Conservation (phyloP, 2,113 vertebrate genomes). For the Podarcis muralis region DNA sequence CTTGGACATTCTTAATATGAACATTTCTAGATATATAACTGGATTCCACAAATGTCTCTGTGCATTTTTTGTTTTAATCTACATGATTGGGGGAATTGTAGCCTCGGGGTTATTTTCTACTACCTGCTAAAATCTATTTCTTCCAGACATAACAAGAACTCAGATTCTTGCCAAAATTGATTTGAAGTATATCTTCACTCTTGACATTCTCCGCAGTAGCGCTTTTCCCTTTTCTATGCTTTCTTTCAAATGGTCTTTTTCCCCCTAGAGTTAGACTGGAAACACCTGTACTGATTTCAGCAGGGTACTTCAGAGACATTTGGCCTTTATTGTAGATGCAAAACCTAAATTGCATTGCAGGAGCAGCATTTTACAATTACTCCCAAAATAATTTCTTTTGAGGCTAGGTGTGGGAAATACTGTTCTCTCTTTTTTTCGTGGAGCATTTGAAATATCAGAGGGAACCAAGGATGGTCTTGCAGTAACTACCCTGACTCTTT, state of each 20-base stretch:
- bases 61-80: neutral
- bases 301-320: constrained; percentile 62
- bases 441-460: constrained; percentile 55
- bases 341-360: constrained; percentile 55
- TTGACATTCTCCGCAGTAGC: constrained; percentile 58
- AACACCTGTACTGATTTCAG: constrained; percentile 61
- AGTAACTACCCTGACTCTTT: constrained; percentile 51
- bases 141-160: constrained; percentile 53
- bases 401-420: constrained; percentile 41
- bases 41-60: neutral
- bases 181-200: constrained; percentile 62
- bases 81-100: constrained; percentile 29
- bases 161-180: constrained; percentile 62
- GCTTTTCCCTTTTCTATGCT: constrained; percentile 54
- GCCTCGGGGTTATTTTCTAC: constrained; percentile 40
- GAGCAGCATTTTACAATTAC: constrained; percentile 49
- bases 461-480: constrained; percentile 50
- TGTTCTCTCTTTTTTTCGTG: constrained; percentile 26
- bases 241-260: constrained; percentile 61
- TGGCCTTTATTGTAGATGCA: constrained; percentile 69
- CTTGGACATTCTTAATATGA: constrained; percentile 16
- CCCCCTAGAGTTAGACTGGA: constrained; percentile 58
- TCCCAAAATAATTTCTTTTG: constrained; percentile 55
- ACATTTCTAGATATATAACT: neutral
- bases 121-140: constrained; percentile 59